Conservation (phyloP, 2,113 vertebrate genomes). For the Cariama cristata region DNA sequence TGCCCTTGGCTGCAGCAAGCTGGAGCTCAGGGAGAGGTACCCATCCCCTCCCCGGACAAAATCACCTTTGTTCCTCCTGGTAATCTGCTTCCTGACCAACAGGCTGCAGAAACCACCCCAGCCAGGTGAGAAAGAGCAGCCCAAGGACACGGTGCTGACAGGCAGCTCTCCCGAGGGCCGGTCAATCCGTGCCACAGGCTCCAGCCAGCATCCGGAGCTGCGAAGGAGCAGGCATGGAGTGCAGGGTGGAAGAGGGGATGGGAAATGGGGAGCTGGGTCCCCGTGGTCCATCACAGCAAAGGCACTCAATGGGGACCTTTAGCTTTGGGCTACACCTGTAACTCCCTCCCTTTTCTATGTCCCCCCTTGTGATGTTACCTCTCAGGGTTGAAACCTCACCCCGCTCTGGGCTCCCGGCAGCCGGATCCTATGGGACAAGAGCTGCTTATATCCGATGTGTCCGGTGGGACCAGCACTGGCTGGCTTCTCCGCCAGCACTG, state of each 20-base stretch:
- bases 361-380: not conserved
- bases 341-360: not conserved
- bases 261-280: not conserved
- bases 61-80: slow-evolving; percentile 40
- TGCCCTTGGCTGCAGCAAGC: not conserved
- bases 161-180: not conserved
- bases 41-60: slow-evolving; percentile 8
- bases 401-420: not conserved
- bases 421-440: not conserved
- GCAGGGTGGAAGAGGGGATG: accelerated
- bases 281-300: not conserved
- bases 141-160: slow-evolving; percentile 43
- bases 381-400: not conserved
- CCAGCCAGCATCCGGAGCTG: not conserved
- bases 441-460: accelerated
- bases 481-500: not conserved
- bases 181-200: not conserved
- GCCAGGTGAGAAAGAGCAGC: slow-evolving; percentile 21
- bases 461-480: accelerated
- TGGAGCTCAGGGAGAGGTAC: not conserved
- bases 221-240: accelerated
- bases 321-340: not conserved
- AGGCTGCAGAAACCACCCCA: not conserved
- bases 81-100: slow-evolving; percentile 7
- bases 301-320: accelerated